A percentile compares a stretch with the other conserved stretches of the same genome.
Evolutionary conservation across 64 coral and sea anemone species (phyloP).

Genomic region (Porites australiensis): DNA sequence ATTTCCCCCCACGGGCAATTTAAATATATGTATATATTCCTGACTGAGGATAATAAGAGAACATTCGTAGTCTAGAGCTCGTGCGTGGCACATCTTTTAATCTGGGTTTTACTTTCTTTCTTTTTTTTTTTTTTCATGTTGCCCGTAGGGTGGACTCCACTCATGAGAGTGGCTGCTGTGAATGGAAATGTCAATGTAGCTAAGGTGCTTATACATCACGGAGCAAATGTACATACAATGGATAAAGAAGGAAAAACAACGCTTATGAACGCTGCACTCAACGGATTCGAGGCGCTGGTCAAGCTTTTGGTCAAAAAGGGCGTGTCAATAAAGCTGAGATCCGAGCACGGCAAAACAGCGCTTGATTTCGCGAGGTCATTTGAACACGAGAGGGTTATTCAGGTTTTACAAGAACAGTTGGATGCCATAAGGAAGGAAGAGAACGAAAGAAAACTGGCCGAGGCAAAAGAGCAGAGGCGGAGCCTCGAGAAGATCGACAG

Average conservation of each 20-base stretch:
- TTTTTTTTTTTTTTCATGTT: neutral
- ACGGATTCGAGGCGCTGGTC: constrained; percentile 85
- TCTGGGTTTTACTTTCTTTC: neutral
- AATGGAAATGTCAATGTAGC: constrained; percentile 85
- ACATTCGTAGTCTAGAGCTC: too few relatives aligned
- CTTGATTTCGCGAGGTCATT: constrained; percentile 94
- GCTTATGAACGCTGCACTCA: constrained; percentile 95
- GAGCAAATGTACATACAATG: constrained; percentile 86
- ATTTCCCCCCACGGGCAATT: too few relatives aligned
- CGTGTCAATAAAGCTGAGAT: constrained; percentile 68
- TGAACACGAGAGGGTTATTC: constrained; percentile 82
- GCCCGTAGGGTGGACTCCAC: constrained; percentile 88
- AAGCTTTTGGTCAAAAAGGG: constrained; percentile 93
- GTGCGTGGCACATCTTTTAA: too few relatives aligned
- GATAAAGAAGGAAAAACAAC: constrained; percentile 95
- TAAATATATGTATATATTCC: too few relatives aligned
- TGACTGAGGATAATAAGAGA: too few relatives aligned
- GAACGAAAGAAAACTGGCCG: constrained; percentile 66
- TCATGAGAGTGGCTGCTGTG: constrained; percentile 84
- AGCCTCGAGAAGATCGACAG: neutral
- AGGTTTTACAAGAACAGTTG: constrained; percentile 78
- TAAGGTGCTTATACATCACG: constrained; percentile 89
- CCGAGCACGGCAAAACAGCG: constrained; percentile 89
- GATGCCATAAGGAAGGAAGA: constrained; percentile 68
- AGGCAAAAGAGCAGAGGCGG: constrained; percentile 60